These are phyloP conservation scores for Chrosomus eos DNA, from an alignment of 2,797 vertebrate genomes.

Conservation along the genomic window DNA sequence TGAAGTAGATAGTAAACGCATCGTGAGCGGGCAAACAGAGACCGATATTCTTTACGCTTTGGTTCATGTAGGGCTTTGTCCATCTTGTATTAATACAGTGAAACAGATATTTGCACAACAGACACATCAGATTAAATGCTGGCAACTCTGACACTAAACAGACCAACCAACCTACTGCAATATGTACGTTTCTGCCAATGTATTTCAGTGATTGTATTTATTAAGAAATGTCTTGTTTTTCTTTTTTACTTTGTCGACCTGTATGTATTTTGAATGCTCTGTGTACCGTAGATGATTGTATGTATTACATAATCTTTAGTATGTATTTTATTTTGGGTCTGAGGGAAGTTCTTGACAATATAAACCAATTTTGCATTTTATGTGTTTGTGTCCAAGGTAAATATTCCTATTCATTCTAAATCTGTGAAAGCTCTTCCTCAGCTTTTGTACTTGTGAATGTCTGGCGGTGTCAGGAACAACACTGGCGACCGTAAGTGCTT, in stretches of 20 bases:
- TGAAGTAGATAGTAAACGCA: not conserved
- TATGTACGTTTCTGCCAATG: constrained; percentile 73
- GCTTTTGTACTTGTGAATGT: constrained; percentile 79
- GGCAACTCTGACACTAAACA: constrained; percentile 73
- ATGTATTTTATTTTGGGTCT: constrained; percentile 61
- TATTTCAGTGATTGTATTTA: constrained; percentile 75
- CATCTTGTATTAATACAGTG: constrained; percentile 21
- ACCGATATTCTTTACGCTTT: not conserved
- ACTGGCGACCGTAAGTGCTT: constrained; percentile 75
- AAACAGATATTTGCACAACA: constrained; percentile 55
- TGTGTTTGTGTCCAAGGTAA: constrained; percentile 65
- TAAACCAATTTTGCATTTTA: constrained; percentile 71
- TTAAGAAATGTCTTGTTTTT: constrained; percentile 57
- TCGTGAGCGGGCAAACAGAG: not conserved
- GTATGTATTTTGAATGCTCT: constrained; percentile 61
- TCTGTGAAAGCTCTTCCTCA: constrained; percentile 57
- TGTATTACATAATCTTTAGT: constrained; percentile 69
- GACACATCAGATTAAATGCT: constrained; percentile 58
- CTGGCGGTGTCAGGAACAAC: constrained; percentile 65
- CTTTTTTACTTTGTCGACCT: constrained; percentile 61
- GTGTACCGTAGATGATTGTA: constrained; percentile 73
- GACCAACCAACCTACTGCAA: constrained; percentile 71
- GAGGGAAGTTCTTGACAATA: constrained; percentile 66
- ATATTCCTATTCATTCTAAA: constrained; percentile 68
- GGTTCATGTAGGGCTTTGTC: constrained; percentile 31